phyloP scores from a whole-genome alignment of 2,113 vertebrate species.

The Tragulus kanchil region DNA sequence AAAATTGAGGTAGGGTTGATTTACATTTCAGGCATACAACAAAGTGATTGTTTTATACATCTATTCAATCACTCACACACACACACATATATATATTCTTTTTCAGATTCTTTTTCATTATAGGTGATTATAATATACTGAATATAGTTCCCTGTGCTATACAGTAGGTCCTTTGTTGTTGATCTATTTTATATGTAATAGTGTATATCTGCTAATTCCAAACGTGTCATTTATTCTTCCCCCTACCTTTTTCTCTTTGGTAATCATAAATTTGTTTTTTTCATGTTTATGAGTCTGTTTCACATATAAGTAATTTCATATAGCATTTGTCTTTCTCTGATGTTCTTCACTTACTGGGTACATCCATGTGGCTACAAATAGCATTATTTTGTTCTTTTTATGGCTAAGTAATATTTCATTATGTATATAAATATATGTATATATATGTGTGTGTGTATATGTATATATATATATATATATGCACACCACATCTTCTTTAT shows the following conservation, averaged over 20 bases:
- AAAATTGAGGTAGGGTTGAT: not conserved
- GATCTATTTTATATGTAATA: not conserved
- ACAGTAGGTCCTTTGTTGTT: not conserved
- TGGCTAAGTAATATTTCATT: not conserved
- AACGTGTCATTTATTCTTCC: not conserved
- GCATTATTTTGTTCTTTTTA: not conserved
- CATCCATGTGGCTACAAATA: not conserved
- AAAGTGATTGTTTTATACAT: not conserved
- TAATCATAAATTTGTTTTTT: not conserved
- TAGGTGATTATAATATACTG: not conserved
- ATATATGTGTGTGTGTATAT: not conserved
- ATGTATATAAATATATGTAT: not conserved
- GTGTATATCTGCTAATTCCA: not conserved
- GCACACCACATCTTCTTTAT: not conserved
- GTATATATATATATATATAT: not conserved
- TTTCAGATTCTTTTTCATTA: not conserved
- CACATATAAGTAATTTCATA: not conserved
- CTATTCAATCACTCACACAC: not conserved
- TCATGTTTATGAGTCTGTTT: not conserved
- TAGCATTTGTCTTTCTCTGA: not conserved
- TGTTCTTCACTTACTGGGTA: not conserved
- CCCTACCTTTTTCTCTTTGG: not conserved
- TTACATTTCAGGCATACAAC: not conserved
- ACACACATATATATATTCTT: not conserved
- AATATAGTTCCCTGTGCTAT: not conserved